phyloP scores from a whole-genome alignment of 1,140 invertebrate species.

The Helicoverpa zea region DNA sequence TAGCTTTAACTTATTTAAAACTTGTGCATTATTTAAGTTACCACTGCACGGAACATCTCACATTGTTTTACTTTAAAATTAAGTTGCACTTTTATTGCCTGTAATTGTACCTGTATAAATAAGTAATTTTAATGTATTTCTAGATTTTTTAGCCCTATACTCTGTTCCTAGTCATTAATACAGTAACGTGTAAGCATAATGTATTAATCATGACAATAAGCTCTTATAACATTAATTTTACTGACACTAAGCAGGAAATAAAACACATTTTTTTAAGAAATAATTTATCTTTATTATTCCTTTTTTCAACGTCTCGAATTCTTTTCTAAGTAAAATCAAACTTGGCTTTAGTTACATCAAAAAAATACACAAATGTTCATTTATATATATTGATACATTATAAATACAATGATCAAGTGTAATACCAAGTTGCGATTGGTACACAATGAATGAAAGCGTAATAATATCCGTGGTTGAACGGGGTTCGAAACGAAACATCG shows the following conservation, averaged over 20 bases:
- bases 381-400: slow-evolving; percentile 78
- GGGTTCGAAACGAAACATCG: slow-evolving; percentile 51
- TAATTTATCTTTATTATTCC: slow-evolving; percentile 86
- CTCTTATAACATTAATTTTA: slow-evolving; percentile 35
- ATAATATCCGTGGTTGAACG: slow-evolving; percentile 57
- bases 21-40: slow-evolving; percentile 38
- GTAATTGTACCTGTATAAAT: slow-evolving; percentile 21
- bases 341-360: slow-evolving; percentile 85
- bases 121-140: slow-evolving; percentile 1
- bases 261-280: slow-evolving; percentile 82
- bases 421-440: slow-evolving; percentile 70
- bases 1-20: slow-evolving; percentile 35
- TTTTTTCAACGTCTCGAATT: slow-evolving; percentile 83
- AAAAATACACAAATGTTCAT: slow-evolving; percentile 82
- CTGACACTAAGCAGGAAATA: slow-evolving; percentile 63
- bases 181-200: slow-evolving; percentile 42
- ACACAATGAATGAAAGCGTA: slow-evolving; percentile 78
- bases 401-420: slow-evolving; percentile 73
- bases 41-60: slow-evolving; percentile 12
- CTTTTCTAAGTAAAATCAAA: slow-evolving; percentile 85
- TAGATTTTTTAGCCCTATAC: slow-evolving; percentile 8
- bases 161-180: slow-evolving; percentile 60
- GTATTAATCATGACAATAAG: slow-evolving; percentile 51
- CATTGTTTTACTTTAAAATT: slow-evolving; percentile 18
- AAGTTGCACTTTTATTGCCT: slow-evolving; percentile 32